These are phyloP conservation scores for Drosophila guanche DNA, from an alignment of 1,140 invertebrate genomes.

Conservation along the genomic window DNA sequence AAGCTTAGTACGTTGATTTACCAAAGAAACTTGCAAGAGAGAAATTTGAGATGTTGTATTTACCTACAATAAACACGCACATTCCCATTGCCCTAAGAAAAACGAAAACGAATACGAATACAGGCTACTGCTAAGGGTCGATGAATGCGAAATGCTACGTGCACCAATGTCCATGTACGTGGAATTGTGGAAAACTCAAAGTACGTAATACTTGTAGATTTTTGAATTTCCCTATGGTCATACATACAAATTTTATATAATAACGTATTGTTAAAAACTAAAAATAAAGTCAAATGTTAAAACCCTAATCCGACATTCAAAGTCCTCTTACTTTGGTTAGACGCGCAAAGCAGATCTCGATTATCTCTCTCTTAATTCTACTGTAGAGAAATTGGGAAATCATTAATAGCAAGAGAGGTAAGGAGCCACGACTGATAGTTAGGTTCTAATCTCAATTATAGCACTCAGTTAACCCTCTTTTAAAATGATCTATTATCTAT, in stretches of 20 bases:
- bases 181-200: constrained; percentile 61
- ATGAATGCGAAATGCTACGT: constrained; percentile 30
- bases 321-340: too few species aligned
- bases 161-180: constrained; percentile 20
- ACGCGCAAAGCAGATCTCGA: too few species aligned
- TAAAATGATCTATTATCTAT: too few species aligned
- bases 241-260: constrained; percentile 74
- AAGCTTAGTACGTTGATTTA: constrained; percentile 65
- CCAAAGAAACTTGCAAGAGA: constrained; percentile 62
- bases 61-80: constrained; percentile 47
- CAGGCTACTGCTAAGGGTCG: constrained; percentile 20
- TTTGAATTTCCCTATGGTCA: constrained; percentile 77
- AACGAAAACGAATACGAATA: constrained; percentile 37
- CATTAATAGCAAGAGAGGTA: too few species aligned
- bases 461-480: too few species aligned
- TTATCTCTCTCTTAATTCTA: too few species aligned
- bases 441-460: too few species aligned
- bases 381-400: too few species aligned
- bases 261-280: constrained; percentile 72
- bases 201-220: constrained; percentile 61
- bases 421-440: too few species aligned
- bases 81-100: constrained; percentile 44
- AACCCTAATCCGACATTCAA: constrained; percentile 12
- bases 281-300: constrained; percentile 68
- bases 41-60: constrained; percentile 52